A percentile compares a stretch with the other conserved stretches of the same genome.
phyloP scores from a whole-genome alignment of 2,888 invertebrate species.

The Deilephila porcellus region DNA sequence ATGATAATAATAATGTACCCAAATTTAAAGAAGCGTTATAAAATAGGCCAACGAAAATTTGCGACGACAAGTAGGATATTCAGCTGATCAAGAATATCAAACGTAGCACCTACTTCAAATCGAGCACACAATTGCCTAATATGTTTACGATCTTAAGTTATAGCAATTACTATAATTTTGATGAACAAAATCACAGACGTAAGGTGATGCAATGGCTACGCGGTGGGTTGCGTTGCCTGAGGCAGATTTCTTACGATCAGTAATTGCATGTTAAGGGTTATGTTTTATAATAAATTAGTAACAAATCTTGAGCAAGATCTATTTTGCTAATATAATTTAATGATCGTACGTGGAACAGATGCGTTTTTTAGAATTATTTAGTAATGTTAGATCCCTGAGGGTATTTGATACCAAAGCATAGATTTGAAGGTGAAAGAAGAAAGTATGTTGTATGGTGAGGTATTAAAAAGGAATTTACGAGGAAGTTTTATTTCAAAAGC shows the following conservation, averaged over 20 bases:
- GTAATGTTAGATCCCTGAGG: no score
- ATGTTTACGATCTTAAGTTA: not conserved
- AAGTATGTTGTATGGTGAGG: no score
- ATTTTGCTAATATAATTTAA: not conserved
- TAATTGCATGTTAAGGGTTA: slow-evolving; percentile 30
- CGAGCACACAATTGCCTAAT: slow-evolving; percentile 19
- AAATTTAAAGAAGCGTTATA: no score
- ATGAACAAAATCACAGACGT: not conserved
- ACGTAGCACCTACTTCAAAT: slow-evolving; percentile 5
- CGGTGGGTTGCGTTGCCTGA: slow-evolving; percentile 1
- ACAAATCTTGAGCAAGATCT: not conserved
- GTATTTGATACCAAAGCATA: no score
- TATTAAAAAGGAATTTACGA: no score
- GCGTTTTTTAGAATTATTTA: no score
- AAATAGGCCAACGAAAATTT: no score
- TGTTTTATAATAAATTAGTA: not conserved
- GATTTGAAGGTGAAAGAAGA: no score
- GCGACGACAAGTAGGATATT: no score
- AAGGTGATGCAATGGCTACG: slow-evolving; percentile 11
- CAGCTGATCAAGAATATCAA: not conserved
- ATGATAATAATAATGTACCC: no score
- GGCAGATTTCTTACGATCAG: slow-evolving; percentile 9
- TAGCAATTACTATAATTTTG: slow-evolving; percentile 7
- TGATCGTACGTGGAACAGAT: not conserved
- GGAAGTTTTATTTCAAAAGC: no score